These are phyloP conservation scores for Pachycephala philippinensis DNA, from an alignment of 2,113 vertebrate genomes.

Conservation along the genomic window DNA sequence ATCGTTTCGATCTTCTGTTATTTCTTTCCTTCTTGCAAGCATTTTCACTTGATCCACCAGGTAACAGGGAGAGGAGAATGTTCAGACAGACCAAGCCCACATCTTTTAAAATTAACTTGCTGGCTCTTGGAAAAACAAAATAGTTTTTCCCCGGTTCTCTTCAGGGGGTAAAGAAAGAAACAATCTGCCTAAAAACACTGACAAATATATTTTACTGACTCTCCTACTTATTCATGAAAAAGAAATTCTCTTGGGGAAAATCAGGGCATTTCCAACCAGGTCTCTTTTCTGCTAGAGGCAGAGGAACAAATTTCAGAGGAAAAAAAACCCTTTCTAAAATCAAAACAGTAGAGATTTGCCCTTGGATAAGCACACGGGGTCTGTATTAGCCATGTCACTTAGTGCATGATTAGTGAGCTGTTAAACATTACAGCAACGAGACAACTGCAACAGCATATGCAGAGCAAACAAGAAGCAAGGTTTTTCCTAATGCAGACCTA, in stretches of 20 bases:
- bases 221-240: not conserved
- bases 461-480: not conserved
- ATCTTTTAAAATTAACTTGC: not conserved
- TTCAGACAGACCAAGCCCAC: not conserved
- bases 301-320: not conserved
- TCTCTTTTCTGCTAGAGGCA: not conserved
- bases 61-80: not conserved
- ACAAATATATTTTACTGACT: not conserved
- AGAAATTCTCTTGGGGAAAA: not conserved
- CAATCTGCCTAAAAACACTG: not conserved
- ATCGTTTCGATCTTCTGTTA: not conserved
- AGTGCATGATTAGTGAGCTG: not conserved
- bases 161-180: not conserved
- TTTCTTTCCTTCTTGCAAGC: constrained; percentile 7
- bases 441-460: not conserved
- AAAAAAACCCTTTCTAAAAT: not conserved
- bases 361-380: not conserved
- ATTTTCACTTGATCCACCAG: not conserved
- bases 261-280: not conserved
- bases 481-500: not conserved
- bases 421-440: not conserved
- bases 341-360: not conserved
- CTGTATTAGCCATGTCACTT: not conserved
- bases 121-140: not conserved
- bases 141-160: not conserved